Evolutionary conservation across 2,113 vertebrate species (phyloP), one percentile per base, ranked within the genome.

Genomic region (Sphyrna mokarran): DNA sequence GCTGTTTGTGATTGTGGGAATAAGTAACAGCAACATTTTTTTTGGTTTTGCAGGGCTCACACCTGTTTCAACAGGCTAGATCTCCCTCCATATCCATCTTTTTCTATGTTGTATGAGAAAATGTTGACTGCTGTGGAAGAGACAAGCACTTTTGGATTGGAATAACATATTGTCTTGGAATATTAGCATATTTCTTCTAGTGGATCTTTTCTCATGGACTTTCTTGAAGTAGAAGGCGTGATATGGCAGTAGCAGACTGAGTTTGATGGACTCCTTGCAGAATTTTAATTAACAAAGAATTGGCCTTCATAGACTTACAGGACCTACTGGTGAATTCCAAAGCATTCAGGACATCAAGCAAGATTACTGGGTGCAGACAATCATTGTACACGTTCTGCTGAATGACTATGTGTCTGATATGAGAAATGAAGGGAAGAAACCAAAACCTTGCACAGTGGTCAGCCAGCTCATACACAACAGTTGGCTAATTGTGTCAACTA

Each of bases 31-130:
- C 18, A 86, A 86, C 23, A 95, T 80, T 95, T 63, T 61, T 95
- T 10, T 95, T 93, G 33, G 33, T 85, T 95, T 96, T 96, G 4
- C 97, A 99, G 99, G 97, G 99, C 99, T 97, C 99, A 99, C 97
- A 99, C 99, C 91, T 99, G 99, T 97, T 99, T 99, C 97, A 99
- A 99, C 97, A 98, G 99, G 29, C 97, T 99, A 97, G 99, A 99
- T 97, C 98, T 99, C 86, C 99, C 99, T 3, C 99, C 99, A 0
- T 99, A 99, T 96, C 98, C 99, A 3, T 99, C 99, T 95, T 99
- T 99, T 97, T 99, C 99, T 96, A 99, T 99, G 99, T 97, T 99
- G 63, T 99, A 99, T 68, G 99, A 99, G 97, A 99, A 99, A 97
- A 97, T 99, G 97, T 97, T 99, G 96, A 99, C 99, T 16, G 99